Base-by-base conservation (phyloP, 2,113 vertebrate genomes). In the Tangachromis dhanisi region DNA sequence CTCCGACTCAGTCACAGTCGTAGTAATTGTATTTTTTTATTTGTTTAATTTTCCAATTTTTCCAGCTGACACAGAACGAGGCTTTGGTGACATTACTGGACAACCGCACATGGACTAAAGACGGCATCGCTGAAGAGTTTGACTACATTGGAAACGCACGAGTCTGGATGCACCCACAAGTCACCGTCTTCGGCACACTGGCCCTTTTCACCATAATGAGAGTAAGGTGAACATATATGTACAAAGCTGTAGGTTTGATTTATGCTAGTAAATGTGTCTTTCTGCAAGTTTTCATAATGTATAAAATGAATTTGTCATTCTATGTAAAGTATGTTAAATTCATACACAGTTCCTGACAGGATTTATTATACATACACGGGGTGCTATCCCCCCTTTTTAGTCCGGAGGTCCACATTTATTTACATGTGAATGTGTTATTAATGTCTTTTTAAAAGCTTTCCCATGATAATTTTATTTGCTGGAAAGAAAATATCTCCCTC, bases 171-270 rank as follows among this genome's bases (percentile, higher is more conserved):
- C 97, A 99, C 45, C 98, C 98, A 0, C 97, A 96, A 19, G 96
- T 98, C 95, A 99, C 98, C 0, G 95, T 99, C 91, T 99, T 99
- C 0, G 90, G 99, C 95, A 99, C 98, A 3, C 97, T 99, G 3
- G 96, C 99, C 6, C 89, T 99, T 92, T 99, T 99, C 96, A 99
- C 99, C 63, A 93, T 99, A 90, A 99, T 99, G 99, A 99, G 98
- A 98, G 99, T 99, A 90, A 57, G 26, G 90, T 63, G 5, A 63
- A 63, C 45, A 38, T n/a, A 66, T n/a, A 8, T 0, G 11, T 82
- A 38, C 8, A 2, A 45, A 29, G 10, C 38, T 71, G 14, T 24
- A 24, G 35, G 10, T 66, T 35, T 66, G 10, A 38, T 66, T 38
- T 13, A 38, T 38, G 61, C 6, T 12, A n/a, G 61, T 66, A 38